phyloP scores from a whole-genome alignment of 1,140 invertebrate genomes.

The Nymphalis io region DNA sequence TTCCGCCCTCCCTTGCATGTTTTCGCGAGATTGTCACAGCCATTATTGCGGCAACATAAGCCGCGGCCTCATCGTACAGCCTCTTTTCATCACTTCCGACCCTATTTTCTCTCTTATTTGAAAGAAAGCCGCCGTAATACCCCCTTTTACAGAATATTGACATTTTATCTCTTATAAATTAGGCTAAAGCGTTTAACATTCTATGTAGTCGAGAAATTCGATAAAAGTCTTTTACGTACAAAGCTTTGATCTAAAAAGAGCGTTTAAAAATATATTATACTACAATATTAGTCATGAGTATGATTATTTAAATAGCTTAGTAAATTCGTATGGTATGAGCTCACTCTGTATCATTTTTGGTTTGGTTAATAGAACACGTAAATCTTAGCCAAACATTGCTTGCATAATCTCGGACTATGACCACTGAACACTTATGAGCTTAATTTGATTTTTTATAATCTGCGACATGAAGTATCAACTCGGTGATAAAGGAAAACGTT shows the following conservation, averaged over 20 bases:
- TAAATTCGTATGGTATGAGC: too few species aligned
- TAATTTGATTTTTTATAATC: too few species aligned
- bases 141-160: conserved; percentile 5
- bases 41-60: not conserved
- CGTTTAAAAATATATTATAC: too few species aligned
- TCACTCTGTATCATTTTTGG: too few species aligned
- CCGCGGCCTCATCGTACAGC: not conserved
- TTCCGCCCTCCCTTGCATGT: not conserved
- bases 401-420: too few species aligned
- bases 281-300: too few species aligned
- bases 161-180: conserved; percentile 7
- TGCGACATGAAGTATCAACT: too few species aligned
- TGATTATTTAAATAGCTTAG: too few species aligned
- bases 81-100: not conserved
- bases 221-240: not conserved
- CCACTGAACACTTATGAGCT: too few species aligned
- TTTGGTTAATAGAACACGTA: too few species aligned
- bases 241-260: not conserved
- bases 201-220: not conserved
- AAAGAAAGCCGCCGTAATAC: not conserved
- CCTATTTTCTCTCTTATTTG: not conserved
- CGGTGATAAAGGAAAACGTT: too few species aligned
- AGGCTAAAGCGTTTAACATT: not conserved
- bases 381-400: too few species aligned
- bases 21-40: conserved; percentile 1